phyloP scores from a whole-genome alignment of 64 coral and sea anemone species.

The Platygyra sinensis region DNA sequence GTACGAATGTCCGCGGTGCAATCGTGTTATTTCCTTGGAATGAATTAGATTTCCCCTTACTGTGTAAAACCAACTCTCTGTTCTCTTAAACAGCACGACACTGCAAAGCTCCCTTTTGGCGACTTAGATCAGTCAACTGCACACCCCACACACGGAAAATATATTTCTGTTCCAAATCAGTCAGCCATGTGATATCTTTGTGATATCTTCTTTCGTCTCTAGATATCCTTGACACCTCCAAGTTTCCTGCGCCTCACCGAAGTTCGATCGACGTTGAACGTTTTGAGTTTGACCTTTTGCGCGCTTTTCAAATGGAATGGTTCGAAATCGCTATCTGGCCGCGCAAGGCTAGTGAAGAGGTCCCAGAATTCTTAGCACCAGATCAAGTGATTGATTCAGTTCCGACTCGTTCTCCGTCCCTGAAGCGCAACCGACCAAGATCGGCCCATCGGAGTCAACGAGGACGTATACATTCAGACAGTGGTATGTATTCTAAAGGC shows the following conservation, averaged over 20 bases:
- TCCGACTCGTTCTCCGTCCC: background rate
- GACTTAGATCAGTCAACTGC: too few species aligned
- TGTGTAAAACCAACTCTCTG: too few species aligned
- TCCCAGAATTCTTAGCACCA: slow-evolving; percentile 54
- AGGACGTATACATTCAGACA: slow-evolving; percentile 7
- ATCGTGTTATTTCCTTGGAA: too few species aligned
- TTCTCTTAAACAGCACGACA: too few species aligned
- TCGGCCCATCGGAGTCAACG: background rate
- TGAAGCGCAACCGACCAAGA: background rate
- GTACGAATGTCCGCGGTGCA: too few species aligned
- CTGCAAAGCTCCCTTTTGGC: too few species aligned
- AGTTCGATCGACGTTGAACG: slow-evolving; percentile 15
- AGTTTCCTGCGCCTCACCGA: background rate
- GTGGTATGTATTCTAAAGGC: background rate
- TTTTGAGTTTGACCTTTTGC: slow-evolving; percentile 17
- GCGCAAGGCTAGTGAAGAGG: background rate
- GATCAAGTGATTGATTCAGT: slow-evolving; percentile 10
- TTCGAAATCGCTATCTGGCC: slow-evolving; percentile 53
- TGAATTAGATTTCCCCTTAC: too few species aligned
- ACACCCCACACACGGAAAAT: too few species aligned
- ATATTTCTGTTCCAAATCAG: too few species aligned
- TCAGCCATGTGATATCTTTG: background rate
- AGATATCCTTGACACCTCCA: background rate
- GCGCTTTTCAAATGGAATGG: slow-evolving; percentile 66
- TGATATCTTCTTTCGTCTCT: background rate